These are phyloP conservation scores for Tachysurus fulvidraco DNA, from an alignment of 2,113 vertebrate genomes.

Conservation along the genomic window DNA sequence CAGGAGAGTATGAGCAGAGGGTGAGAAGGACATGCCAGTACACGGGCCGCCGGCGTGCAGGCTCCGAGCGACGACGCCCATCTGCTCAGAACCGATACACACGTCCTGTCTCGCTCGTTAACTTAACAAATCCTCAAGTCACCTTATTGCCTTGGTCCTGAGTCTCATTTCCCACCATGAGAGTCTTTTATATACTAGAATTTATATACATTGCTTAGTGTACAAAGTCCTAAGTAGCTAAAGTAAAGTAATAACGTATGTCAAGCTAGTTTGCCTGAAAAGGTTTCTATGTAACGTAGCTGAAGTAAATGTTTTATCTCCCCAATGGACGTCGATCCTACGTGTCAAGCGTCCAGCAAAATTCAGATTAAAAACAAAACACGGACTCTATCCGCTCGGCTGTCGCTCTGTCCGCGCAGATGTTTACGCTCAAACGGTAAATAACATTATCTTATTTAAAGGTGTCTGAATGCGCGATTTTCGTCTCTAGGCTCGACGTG, in stretches of 20 bases:
- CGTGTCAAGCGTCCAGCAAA: background rate
- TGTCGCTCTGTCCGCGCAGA: too few species aligned
- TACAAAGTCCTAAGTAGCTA: background rate
- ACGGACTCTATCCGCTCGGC: background rate
- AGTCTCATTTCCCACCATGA: background rate
- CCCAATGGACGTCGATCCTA: background rate
- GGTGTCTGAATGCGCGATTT: background rate
- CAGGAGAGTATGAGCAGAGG: background rate
- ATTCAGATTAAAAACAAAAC: background rate
- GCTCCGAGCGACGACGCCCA: background rate
- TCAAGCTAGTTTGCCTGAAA: too few species aligned
- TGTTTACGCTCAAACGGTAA: background rate
- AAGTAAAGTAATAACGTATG: background rate
- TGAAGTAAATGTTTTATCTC: background rate
- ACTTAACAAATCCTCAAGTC: background rate
- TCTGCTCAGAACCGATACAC: background rate
- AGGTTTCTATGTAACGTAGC: background rate
- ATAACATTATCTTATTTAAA: background rate
- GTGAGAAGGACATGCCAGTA: background rate
- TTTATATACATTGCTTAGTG: too few species aligned
- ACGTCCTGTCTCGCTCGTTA: background rate
- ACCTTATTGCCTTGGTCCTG: background rate
- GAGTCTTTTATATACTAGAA: too few species aligned
- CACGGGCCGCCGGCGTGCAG: background rate
- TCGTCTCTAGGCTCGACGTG: background rate